These are phyloP conservation scores for Cyclura pinguis DNA, from an alignment of 2,797 vertebrate species.

Conservation along the genomic window DNA sequence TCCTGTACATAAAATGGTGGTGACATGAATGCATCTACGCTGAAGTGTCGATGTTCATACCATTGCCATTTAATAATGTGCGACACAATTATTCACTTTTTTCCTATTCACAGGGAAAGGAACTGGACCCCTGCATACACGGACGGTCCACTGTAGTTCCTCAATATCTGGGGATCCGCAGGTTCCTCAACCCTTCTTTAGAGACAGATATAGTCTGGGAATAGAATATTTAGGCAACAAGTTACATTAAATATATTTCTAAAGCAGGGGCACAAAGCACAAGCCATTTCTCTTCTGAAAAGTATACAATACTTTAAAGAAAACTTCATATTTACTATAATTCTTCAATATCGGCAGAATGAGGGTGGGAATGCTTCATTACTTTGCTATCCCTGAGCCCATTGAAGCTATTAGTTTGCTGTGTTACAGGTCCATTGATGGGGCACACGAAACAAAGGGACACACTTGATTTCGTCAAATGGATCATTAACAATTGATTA, in stretches of 20 bases:
- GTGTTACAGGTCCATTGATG: not conserved
- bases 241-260: not conserved
- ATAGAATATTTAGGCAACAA: not conserved
- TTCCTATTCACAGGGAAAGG: too few species aligned
- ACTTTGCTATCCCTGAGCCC: constrained; percentile 16
- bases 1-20: too few species aligned
- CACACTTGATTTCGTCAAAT: constrained; percentile 56
- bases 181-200: not conserved
- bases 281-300: not conserved
- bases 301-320: constrained; percentile 1
- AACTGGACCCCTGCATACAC: too few species aligned
- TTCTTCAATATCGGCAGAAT: constrained; percentile 14
- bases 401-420: constrained; percentile 31
- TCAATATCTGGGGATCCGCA: too few species aligned
- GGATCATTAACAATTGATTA: constrained; percentile 54
- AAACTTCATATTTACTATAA: not conserved
- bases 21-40: too few species aligned
- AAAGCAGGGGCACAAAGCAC: not conserved
- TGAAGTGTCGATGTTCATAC: too few species aligned
- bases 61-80: too few species aligned
- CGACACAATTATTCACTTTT: too few species aligned
- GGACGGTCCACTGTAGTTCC: too few species aligned
- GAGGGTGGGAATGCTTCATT: not conserved
- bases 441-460: not conserved
- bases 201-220: not conserved